These are phyloP conservation scores for Sebastes melanostomus DNA, from an alignment of 2,797 vertebrate genomes.

Conservation along the genomic window DNA sequence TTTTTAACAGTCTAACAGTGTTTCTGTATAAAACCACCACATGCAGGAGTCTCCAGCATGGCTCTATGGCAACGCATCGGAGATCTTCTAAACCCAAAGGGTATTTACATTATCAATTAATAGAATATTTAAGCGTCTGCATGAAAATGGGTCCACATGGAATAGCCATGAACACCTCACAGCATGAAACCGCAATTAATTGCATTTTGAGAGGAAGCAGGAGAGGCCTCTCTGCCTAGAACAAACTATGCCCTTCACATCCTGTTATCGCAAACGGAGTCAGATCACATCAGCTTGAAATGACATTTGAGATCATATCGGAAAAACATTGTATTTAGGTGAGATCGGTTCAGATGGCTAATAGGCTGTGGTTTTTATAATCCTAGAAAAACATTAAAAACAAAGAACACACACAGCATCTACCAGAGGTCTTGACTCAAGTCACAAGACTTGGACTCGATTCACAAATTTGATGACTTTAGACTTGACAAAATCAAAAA, in stretches of 20 bases:
- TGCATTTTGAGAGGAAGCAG: slow-evolving; percentile 63
- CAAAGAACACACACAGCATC: not conserved
- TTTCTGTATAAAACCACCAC: slow-evolving; percentile 20
- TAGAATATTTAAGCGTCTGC: slow-evolving; percentile 72
- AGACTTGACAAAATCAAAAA: not conserved
- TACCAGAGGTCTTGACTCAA: not conserved
- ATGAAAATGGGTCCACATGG: slow-evolving; percentile 62
- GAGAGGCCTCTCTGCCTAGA: slow-evolving; percentile 14
- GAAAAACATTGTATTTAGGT: not conserved
- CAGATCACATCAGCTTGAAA: not conserved
- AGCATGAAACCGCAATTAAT: slow-evolving; percentile 66
- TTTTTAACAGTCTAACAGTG: not conserved
- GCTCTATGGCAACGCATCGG: slow-evolving; percentile 18
- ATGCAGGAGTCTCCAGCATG: slow-evolving; percentile 2
- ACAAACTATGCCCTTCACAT: slow-evolving; percentile 20
- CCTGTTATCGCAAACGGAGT: not conserved
- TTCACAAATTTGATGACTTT: not conserved
- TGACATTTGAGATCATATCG: not conserved
- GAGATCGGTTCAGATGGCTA: not conserved
- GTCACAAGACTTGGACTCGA: not conserved
- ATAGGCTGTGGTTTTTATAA: not conserved
- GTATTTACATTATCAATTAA: slow-evolving; percentile 78
- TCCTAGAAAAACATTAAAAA: not conserved
- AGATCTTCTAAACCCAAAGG: slow-evolving; percentile 56
- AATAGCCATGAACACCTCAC: slow-evolving; percentile 65